Conservation (phyloP, 1,140 invertebrate species). For the Meloidogyne chitwoodi region DNA sequence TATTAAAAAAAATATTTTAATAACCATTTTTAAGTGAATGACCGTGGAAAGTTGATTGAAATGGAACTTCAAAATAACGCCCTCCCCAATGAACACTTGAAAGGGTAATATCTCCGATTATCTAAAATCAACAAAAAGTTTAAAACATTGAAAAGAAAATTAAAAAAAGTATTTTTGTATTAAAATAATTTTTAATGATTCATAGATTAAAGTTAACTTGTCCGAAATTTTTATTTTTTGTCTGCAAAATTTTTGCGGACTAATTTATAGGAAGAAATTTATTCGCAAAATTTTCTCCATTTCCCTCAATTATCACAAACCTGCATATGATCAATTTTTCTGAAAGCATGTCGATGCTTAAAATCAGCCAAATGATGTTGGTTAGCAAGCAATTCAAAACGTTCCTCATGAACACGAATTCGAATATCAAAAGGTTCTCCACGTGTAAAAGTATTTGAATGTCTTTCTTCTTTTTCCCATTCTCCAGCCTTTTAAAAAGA, state of each 20-base stretch:
- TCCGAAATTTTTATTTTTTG: background rate
- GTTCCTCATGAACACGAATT: constrained; percentile 44
- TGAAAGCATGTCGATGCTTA: constrained; percentile 31
- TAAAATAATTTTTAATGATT: no score
- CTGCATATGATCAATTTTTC: constrained; percentile 31
- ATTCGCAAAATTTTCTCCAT: no score
- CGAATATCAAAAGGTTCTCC: constrained; percentile 37
- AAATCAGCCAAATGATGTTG: constrained; percentile 38
- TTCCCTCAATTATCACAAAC: constrained; percentile 6
- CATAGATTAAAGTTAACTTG: no score
- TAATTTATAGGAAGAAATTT: background rate
- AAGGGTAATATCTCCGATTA: constrained; percentile 45
- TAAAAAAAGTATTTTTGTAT: no score
- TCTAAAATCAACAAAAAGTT: constrained; percentile 16
- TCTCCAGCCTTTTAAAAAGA: constrained; percentile 9
- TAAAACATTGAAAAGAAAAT: no score
- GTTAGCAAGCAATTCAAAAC: constrained; percentile 35
- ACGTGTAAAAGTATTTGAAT: constrained; percentile 33
- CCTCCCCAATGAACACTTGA: constrained; percentile 53
- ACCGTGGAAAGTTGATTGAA: constrained; percentile 22
- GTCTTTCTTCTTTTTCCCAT: constrained; percentile 43
- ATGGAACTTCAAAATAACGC: constrained; percentile 31
- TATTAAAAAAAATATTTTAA: background rate
- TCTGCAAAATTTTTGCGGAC: background rate
- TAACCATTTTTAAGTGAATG: constrained; percentile 10